These are phyloP conservation scores for Acanthochromis polyacanthus DNA, from an alignment of 2,113 vertebrate species.

Conservation along the genomic window DNA sequence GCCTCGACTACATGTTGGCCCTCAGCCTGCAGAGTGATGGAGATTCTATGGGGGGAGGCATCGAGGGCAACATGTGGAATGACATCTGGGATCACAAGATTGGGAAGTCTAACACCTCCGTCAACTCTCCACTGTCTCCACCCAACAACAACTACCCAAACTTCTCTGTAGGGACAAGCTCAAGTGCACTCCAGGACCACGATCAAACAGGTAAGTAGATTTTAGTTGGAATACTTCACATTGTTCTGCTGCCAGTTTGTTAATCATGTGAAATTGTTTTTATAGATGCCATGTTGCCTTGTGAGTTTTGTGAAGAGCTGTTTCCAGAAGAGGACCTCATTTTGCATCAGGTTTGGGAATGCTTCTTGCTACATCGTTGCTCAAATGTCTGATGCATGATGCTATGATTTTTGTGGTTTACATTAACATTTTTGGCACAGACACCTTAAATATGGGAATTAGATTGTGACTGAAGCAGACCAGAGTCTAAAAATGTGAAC, in stretches of 20 bases:
- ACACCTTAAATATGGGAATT: neutral
- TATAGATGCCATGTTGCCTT: conserved; percentile 90
- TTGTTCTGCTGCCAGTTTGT: neutral
- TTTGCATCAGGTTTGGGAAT: conserved; percentile 91
- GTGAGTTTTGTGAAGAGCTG: conserved; percentile 97
- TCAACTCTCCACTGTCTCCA: conserved; percentile 47
- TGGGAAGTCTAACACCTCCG: conserved; percentile 61
- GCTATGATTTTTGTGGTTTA: no score
- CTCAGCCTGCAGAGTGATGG: conserved; percentile 90
- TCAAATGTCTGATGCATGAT: neutral
- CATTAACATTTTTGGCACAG: neutral
- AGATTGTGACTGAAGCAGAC: no score
- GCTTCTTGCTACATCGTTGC: neutral
- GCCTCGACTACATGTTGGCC: conserved; percentile 91
- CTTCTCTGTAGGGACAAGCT: conserved; percentile 42
- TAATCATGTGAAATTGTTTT: conserved; percentile 5
- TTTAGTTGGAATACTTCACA: neutral
- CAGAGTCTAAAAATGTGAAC: no score
- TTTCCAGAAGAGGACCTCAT: conserved; percentile 95
- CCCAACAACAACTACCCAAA: conserved; percentile 76
- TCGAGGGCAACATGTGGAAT: conserved; percentile 75
- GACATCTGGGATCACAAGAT: conserved; percentile 81
- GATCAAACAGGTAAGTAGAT: conserved; percentile 68
- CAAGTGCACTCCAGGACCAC: conserved; percentile 47
- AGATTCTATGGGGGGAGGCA: conserved; percentile 69